Conservation (phyloP, 2,888 invertebrate genomes). For the Pyrgus malvae region DNA sequence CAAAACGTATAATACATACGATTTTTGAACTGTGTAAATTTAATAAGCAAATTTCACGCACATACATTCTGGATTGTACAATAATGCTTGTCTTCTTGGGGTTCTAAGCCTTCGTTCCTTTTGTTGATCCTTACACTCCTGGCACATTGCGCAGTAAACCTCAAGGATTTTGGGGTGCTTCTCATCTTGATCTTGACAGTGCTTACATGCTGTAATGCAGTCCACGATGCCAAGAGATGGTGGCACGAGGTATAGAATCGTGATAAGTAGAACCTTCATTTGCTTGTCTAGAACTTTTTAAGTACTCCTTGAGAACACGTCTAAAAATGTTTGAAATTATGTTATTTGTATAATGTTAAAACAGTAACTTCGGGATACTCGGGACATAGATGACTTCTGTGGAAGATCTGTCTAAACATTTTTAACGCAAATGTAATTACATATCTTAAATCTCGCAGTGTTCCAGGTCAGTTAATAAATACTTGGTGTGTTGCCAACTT, state of each 20-base stretch:
- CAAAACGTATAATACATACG: too few relatives aligned
- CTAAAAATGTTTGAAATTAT: too few relatives aligned
- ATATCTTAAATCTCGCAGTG: too few relatives aligned
- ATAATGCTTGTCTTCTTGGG: background rate
- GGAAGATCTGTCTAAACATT: background rate
- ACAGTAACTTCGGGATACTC: too few relatives aligned
- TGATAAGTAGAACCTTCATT: background rate
- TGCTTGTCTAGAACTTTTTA: background rate
- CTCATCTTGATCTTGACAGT: constrained; percentile 41
- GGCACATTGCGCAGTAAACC: constrained; percentile 68
- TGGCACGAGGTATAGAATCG: constrained; percentile 24
- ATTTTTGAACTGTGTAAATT: too few relatives aligned
- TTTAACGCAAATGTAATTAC: background rate
- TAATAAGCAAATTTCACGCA: background rate
- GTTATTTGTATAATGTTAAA: too few relatives aligned
- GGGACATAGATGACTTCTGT: too few relatives aligned
- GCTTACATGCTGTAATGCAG: constrained; percentile 55
- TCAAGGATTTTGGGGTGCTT: constrained; percentile 47
- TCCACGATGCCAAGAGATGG: constrained; percentile 39
- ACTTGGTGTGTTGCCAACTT: constrained; percentile 4
- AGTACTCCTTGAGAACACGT: background rate
- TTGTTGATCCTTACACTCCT: constrained; percentile 50
- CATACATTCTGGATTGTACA: background rate
- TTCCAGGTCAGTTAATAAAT: background rate
- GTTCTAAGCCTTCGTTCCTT: background rate